phyloP scores from a whole-genome alignment of 2,888 invertebrate species.

The Harpalus rufipes region DNA sequence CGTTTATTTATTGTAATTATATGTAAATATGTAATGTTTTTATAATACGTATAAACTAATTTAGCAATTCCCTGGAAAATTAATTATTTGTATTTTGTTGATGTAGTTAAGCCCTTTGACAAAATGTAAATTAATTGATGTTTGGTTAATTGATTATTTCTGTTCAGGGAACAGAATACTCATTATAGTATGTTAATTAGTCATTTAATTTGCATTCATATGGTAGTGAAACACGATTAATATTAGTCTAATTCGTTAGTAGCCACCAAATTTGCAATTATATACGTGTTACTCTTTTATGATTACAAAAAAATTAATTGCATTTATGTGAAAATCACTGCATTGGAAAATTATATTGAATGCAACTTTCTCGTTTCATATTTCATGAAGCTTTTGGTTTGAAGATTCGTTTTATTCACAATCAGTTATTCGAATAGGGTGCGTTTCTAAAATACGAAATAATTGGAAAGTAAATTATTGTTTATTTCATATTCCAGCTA shows the following conservation, averaged over 20 bases:
- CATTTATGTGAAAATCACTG: background rate
- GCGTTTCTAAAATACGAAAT: too few relatives aligned
- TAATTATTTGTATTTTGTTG: slow-evolving; percentile 27
- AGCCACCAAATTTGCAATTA: background rate
- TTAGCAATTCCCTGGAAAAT: slow-evolving; percentile 21
- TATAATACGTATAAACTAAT: slow-evolving; percentile 9
- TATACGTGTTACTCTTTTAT: background rate
- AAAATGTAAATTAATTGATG: slow-evolving; percentile 41
- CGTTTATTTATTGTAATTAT: background rate
- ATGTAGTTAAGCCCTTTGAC: slow-evolving; percentile 14
- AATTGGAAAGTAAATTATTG: too few relatives aligned
- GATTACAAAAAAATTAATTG: slow-evolving; percentile 2
- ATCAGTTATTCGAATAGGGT: too few relatives aligned
- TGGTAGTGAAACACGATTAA: background rate
- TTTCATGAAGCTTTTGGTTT: too few relatives aligned
- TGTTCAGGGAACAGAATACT: background rate
- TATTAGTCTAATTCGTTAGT: background rate
- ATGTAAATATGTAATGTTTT: background rate
- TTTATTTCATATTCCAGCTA: too few relatives aligned
- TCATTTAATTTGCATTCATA: slow-evolving; percentile 8
- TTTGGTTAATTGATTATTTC: slow-evolving; percentile 42
- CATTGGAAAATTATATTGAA: background rate
- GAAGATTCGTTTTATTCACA: too few relatives aligned
- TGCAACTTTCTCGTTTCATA: too few relatives aligned
- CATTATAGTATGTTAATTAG: slow-evolving; percentile 13